Evolutionary conservation across 64 coral and sea anemone genomes (phyloP), one percentile per base, ranked within the genome.

Genomic region (Montipora cactus): DNA sequence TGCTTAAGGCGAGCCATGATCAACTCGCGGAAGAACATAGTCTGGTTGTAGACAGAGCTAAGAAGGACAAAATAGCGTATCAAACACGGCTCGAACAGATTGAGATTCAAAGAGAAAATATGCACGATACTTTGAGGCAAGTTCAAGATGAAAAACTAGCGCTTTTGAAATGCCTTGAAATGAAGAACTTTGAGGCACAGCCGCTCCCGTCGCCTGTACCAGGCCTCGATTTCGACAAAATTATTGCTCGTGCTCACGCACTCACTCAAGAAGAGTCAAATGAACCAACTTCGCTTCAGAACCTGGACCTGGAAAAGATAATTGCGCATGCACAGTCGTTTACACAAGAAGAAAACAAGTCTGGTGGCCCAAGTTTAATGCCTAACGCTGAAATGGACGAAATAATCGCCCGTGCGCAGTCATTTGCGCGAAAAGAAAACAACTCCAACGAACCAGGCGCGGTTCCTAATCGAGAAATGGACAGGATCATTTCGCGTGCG

Each of bases 151-250:
- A 98, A 47, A 98, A 98, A 44, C 88, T 89, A 7, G 89, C 96
- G 15, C 88, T 98, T 50, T 92, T 98, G 22, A 83, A 89, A n/a
- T 98, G 96, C 21, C 90, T 98, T 45, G 92, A 98, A 53, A 84
- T 98, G 72, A 92, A 77, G 37, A 95, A 93, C 47, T 8, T 72
- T 79, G 83, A 16, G 28, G 49, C 4, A 25, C 80, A n/a, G 90
- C 71, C 59, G 15, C 67, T 87, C 11, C 53, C 53, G 44, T 55
- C 83, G 22, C 93, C 83, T 37, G 50, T 79, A 67, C 55, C 20
- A 15, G 85, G 78, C 2, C 59, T 88, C 8, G 89, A 91, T 49
- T 37, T 88, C 3, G 93, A 98, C 50, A 79, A 68, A 49, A 83
- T 90, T 20, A 37, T 88, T 80, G 18, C 87, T 69, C 62, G 88